Evolutionary conservation across 1,140 invertebrate species (phyloP).

Genomic region (Seison nebaliae): DNA sequence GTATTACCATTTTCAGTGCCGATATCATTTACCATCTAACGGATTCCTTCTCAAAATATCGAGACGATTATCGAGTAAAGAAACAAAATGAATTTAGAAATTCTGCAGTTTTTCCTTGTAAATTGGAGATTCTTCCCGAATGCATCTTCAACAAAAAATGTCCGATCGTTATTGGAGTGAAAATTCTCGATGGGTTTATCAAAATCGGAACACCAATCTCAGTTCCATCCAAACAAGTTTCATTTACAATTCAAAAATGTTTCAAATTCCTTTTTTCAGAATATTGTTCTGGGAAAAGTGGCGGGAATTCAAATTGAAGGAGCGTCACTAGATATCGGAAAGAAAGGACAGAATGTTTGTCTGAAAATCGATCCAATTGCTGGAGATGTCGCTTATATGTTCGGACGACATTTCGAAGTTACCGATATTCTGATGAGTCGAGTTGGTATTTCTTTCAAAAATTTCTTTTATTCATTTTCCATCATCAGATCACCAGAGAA

Average conservation of each 20-base stretch:
- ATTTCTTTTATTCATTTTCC: slow-evolving; percentile 15
- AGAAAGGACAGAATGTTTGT: slow-evolving; percentile 88
- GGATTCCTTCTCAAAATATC: slow-evolving; percentile 76
- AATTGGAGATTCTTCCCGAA: slow-evolving; percentile 55
- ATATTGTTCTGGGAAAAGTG: slow-evolving; percentile 64
- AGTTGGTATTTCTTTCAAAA: slow-evolving; percentile 42
- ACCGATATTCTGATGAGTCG: slow-evolving; percentile 78
- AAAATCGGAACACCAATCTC: slow-evolving; percentile 85
- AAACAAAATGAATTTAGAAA: slow-evolving; percentile 74
- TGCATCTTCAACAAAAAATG: slow-evolving; percentile 88
- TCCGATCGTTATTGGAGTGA: slow-evolving; percentile 82
- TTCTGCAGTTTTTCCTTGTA: slow-evolving; percentile 88
- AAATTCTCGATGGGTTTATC: slow-evolving; percentile 72
- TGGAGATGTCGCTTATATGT: slow-evolving; percentile 88
- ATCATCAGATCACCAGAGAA: slow-evolving; percentile 69
- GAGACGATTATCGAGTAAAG: slow-evolving; percentile 66
- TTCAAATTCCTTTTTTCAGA: slow-evolving; percentile 19
- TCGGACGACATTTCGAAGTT: slow-evolving; percentile 83
- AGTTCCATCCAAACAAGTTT: slow-evolving; percentile 31
- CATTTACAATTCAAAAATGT: neutral
- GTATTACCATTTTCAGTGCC: slow-evolving; percentile 81
- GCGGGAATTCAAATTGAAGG: slow-evolving; percentile 68
- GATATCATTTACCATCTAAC: slow-evolving; percentile 99
- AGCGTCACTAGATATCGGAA: slow-evolving; percentile 51
- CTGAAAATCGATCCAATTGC: slow-evolving; percentile 86